Percentiles rank a stretch among this genome's conserved stretches.
These are phyloP conservation scores for Momotus momota DNA, from an alignment of 2,797 vertebrate species.

Conservation along the genomic window DNA sequence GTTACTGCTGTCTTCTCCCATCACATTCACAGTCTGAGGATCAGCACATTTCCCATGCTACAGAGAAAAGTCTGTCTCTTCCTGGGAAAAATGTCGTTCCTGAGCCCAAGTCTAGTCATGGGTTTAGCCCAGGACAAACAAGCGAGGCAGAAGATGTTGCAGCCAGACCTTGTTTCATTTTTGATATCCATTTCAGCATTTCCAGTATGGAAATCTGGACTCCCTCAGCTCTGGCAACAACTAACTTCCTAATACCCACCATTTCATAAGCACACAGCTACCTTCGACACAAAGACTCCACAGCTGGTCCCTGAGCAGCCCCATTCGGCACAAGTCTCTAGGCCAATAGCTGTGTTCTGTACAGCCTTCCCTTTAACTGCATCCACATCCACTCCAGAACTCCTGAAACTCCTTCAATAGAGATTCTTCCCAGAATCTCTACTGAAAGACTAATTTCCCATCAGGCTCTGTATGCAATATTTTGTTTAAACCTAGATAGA, in stretches of 20 bases:
- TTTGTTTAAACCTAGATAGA: slow-evolving; percentile 49
- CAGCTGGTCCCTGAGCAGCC: neutral
- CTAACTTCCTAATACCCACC: neutral
- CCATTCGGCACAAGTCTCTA: neutral
- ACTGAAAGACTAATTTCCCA: slow-evolving; percentile 29
- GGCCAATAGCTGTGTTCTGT: neutral
- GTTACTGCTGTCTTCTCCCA: neutral
- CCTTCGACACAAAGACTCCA: neutral
- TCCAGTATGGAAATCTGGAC: neutral
- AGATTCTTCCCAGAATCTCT: neutral
- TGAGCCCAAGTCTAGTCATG: neutral
- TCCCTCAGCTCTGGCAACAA: neutral
- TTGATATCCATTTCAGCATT: neutral
- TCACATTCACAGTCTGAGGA: neutral
- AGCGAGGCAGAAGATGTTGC: fast-evolving
- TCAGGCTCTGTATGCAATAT: slow-evolving; percentile 14
- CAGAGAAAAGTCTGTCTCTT: too few relatives aligned
- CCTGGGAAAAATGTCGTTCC: neutral
- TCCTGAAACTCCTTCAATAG: neutral
- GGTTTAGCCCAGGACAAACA: neutral
- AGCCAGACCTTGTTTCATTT: neutral
- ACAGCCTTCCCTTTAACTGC: neutral
- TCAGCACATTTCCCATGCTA: too few relatives aligned
- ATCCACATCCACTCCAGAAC: neutral
- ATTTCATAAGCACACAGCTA: neutral